Conservation (phyloP, 2,797 vertebrate genomes). For the Jordanella pulchra region DNA sequence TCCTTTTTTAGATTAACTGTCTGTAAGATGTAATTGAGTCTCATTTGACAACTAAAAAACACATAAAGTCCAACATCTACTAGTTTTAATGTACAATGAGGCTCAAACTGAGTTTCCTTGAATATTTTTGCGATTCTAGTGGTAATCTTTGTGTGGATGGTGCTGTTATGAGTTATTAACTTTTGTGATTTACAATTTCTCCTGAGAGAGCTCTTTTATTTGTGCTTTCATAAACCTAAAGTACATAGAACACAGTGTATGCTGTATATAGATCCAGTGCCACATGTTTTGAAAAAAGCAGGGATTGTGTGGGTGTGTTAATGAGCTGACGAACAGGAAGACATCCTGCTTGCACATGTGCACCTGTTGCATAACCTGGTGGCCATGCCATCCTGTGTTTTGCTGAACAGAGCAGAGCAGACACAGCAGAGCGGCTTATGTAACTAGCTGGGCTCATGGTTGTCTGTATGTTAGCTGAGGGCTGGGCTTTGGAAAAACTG, state of each 20-base stretch:
- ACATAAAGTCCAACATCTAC: too few relatives aligned
- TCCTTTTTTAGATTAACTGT: too few relatives aligned
- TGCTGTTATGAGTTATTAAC: background rate
- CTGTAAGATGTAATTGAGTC: too few relatives aligned
- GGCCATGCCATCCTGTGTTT: constrained; percentile 73
- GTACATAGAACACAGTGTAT: background rate
- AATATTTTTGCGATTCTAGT: background rate
- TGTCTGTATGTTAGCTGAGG: constrained; percentile 50
- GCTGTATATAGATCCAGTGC: constrained; percentile 13
- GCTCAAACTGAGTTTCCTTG: background rate
- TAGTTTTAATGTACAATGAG: background rate
- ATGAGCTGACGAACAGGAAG: constrained; percentile 63
- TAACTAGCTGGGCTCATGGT: constrained; percentile 68
- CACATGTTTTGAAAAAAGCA: constrained; percentile 55
- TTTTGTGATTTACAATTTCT: background rate
- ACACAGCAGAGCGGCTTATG: constrained; percentile 70
- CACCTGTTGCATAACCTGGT: constrained; percentile 82
- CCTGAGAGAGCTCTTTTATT: background rate
- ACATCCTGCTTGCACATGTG: constrained; percentile 78
- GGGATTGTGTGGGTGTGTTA: constrained; percentile 59
- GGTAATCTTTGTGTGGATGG: background rate
- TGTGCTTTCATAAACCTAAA: background rate
- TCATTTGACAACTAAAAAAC: too few relatives aligned
- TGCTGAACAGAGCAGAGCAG: constrained; percentile 58
- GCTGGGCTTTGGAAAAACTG: constrained; percentile 37